phyloP scores from a whole-genome alignment of 2,888 invertebrate species.

The Pemphredon lugubris region DNA sequence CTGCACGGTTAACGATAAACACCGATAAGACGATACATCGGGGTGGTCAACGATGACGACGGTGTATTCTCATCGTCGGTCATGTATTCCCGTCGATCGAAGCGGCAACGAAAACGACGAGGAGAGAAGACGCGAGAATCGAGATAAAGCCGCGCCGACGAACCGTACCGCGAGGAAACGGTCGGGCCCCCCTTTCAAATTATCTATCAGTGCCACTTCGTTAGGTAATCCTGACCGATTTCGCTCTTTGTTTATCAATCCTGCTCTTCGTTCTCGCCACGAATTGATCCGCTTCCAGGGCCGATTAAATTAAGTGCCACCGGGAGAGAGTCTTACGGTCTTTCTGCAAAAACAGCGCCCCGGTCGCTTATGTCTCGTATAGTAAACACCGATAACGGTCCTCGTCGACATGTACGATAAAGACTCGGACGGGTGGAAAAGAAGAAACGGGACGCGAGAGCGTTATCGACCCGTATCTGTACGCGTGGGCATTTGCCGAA shows the following conservation, averaged over 20 bases:
- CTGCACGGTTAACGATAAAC: not conserved
- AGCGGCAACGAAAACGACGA: constrained; percentile 8
- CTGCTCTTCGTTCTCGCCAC: not conserved
- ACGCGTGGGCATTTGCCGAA: not conserved
- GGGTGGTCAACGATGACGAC: not conserved
- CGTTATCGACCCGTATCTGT: not conserved
- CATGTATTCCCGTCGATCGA: not conserved
- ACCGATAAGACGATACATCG: not conserved
- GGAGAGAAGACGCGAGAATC: constrained; percentile 16
- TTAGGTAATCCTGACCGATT: constrained; percentile 42
- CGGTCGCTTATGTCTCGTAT: constrained; percentile 42
- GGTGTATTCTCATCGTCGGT: too few species aligned
- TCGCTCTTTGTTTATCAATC: constrained; percentile 25
- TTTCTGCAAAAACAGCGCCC: constrained; percentile 45
- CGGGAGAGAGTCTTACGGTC: not conserved
- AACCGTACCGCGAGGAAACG: constrained; percentile 45
- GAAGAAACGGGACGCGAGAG: not conserved
- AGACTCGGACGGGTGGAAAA: not conserved
- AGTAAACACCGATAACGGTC: constrained; percentile 62
- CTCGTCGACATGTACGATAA: constrained; percentile 13
- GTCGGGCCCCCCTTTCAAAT: constrained; percentile 56
- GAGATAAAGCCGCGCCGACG: constrained; percentile 45
- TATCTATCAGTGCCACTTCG: constrained; percentile 24
- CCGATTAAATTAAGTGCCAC: not conserved
- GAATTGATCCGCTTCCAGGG: not conserved